Conservation (phyloP, 2,113 vertebrate genomes). For the Sebastes schlegelii region DNA sequence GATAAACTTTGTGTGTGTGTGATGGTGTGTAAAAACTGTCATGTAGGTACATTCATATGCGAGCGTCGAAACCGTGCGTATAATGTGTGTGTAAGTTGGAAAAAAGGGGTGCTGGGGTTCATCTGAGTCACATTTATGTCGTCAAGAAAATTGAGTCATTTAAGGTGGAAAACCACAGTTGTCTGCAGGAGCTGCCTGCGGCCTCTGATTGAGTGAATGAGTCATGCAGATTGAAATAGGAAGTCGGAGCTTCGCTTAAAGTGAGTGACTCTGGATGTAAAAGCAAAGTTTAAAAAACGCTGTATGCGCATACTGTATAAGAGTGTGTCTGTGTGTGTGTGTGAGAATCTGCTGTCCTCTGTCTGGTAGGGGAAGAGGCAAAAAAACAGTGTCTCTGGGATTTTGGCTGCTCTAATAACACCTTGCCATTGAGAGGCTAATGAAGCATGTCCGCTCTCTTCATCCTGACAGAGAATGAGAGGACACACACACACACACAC, state of each 20-base stretch:
- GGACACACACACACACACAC: slow-evolving; percentile 24
- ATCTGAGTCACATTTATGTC: slow-evolving; percentile 57
- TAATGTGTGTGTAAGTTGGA: slow-evolving; percentile 7
- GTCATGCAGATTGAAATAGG: slow-evolving; percentile 75
- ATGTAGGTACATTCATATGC: slow-evolving; percentile 3
- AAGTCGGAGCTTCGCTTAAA: slow-evolving; percentile 62
- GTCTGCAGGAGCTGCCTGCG: slow-evolving; percentile 64
- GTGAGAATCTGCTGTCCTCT: slow-evolving; percentile 42
- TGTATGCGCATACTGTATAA: slow-evolving; percentile 13
- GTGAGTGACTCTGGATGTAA: slow-evolving; percentile 54
- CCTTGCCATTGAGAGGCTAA: slow-evolving; percentile 79
- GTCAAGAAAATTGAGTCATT: slow-evolving; percentile 68
- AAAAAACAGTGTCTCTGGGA: slow-evolving; percentile 52
- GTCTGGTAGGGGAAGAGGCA: slow-evolving; percentile 33
- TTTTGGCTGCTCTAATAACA: slow-evolving; percentile 76
- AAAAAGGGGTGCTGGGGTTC: neutral
- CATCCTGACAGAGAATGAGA: slow-evolving; percentile 67
- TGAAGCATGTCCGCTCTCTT: slow-evolving; percentile 76
- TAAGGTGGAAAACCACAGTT: slow-evolving; percentile 64
- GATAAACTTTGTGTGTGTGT: slow-evolving; percentile 43
- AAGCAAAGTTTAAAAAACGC: slow-evolving; percentile 71
- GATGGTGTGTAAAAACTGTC: neutral
- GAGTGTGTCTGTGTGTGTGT: slow-evolving; percentile 11
- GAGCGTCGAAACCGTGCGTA: neutral
- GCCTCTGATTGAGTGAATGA: slow-evolving; percentile 73